A percentile compares a stretch with the other conserved stretches of the same genome.
These are phyloP conservation scores for Heterocephalus glaber DNA, from an alignment of 2,113 vertebrate genomes.

Conservation along the genomic window DNA sequence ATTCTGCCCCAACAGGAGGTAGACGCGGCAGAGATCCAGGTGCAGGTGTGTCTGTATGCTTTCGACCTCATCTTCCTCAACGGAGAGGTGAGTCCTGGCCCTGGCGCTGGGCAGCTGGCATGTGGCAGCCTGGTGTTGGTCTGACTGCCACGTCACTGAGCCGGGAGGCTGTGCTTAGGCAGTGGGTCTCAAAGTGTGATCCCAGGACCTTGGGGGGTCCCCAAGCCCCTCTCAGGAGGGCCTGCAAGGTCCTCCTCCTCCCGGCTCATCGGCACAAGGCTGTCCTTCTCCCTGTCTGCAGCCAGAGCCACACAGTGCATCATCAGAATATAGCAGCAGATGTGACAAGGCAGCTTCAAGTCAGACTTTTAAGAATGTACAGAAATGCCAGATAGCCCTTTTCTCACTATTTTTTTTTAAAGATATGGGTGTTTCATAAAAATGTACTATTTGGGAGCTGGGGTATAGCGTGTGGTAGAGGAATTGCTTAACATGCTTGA, in stretches of 20 bases:
- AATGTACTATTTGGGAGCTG: not conserved
- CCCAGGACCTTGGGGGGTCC: not conserved
- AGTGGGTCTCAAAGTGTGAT: not conserved
- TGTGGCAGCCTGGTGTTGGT: rapidly evolving
- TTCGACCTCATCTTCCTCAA: constrained; percentile 95
- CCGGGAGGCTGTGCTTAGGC: rapidly evolving
- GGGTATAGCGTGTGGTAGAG: too few relatives aligned
- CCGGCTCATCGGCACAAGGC: too few relatives aligned
- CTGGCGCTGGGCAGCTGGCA: rapidly evolving
- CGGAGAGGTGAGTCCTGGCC: constrained; percentile 88
- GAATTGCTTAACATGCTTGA: not conserved
- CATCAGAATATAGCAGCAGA: rapidly evolving
- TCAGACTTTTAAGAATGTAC: not conserved
- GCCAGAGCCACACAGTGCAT: rapidly evolving
- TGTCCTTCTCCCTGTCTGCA: rapidly evolving
- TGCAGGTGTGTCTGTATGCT: constrained; percentile 94
- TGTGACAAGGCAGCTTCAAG: not conserved
- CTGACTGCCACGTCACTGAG: not conserved
- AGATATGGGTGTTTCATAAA: not conserved
- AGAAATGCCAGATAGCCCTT: rapidly evolving
- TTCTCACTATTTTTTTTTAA: not conserved
- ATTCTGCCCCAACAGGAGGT: constrained; percentile 87
- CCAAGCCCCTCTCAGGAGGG: not conserved
- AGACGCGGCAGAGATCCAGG: constrained; percentile 91
- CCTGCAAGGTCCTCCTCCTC: not conserved